Percentiles rank a stretch among this genome's conserved stretches.
These are phyloP conservation scores for Motacilla tschutschensis DNA, from an alignment of 2,113 vertebrate species.

Conservation along the genomic window DNA sequence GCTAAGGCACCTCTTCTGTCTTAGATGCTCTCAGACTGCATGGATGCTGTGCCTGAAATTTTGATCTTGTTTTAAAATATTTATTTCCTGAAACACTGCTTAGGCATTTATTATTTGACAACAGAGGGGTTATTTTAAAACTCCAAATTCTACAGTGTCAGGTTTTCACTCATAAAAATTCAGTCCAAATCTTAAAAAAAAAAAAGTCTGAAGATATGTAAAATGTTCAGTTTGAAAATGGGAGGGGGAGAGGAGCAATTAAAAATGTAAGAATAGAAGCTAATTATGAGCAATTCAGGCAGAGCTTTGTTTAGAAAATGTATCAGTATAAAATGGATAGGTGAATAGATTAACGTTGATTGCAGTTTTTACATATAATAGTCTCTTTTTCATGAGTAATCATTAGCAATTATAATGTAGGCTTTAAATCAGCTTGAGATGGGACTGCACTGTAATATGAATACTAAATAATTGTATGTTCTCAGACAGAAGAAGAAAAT, in stretches of 20 bases:
- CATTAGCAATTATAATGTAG: slow-evolving; percentile 75
- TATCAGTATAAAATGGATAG: slow-evolving; percentile 68
- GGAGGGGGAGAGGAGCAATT: slow-evolving; percentile 52
- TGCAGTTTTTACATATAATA: slow-evolving; percentile 72
- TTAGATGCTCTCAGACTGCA: not conserved
- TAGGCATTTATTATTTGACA: slow-evolving; percentile 49
- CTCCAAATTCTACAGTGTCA: slow-evolving; percentile 6
- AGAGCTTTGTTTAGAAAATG: slow-evolving; percentile 72
- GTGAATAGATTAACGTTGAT: slow-evolving; percentile 72
- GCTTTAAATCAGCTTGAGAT: slow-evolving; percentile 65
- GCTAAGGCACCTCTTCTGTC: not conserved
- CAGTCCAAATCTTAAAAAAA: not conserved
- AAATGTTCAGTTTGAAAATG: slow-evolving; percentile 35
- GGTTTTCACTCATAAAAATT: slow-evolving; percentile 53
- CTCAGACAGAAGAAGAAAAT: slow-evolving; percentile 26
- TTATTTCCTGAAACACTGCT: slow-evolving; percentile 27
- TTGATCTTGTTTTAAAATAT: slow-evolving; percentile 36
- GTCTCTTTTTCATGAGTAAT: slow-evolving; percentile 74
- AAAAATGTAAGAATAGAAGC: slow-evolving; percentile 70
- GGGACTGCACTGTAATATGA: slow-evolving; percentile 51
- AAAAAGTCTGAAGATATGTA: not conserved
- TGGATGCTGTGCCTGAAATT: not conserved
- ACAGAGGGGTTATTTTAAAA: slow-evolving; percentile 29
- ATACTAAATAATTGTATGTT: slow-evolving; percentile 62
- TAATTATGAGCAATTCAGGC: slow-evolving; percentile 73